Conservation (phyloP, 1,140 invertebrate genomes). For the Hypothenemus hampei region DNA sequence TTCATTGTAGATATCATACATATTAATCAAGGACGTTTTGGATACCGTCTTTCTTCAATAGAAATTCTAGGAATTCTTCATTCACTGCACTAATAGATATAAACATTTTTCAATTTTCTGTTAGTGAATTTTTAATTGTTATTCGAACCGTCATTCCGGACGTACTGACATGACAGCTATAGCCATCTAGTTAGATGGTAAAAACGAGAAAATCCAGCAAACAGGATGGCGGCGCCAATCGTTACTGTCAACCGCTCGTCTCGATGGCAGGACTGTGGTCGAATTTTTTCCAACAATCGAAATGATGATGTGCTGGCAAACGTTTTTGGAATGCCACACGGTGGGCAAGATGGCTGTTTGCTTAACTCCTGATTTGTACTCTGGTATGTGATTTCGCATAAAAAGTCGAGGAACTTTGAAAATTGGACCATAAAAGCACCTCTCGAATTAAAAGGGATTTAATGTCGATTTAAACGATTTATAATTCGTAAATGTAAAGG, state of each 20-base stretch:
- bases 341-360: not conserved
- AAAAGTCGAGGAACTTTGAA: not conserved
- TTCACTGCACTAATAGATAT: not conserved
- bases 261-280: not conserved
- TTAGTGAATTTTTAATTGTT: constrained; percentile 35
- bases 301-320: constrained; percentile 9
- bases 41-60: too few species aligned
- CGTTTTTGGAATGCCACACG: constrained; percentile 1
- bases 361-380: not conserved
- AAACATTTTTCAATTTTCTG: constrained; percentile 17
- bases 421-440: not conserved
- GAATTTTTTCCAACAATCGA: constrained; percentile 4
- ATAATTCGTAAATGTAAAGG: not conserved
- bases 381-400: not conserved
- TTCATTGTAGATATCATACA: not conserved
- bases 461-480: not conserved
- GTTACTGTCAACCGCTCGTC: constrained; percentile 30
- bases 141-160: constrained; percentile 29
- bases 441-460: not conserved
- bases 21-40: too few species aligned
- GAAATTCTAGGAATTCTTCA: not conserved
- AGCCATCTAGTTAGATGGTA: constrained; percentile 30
- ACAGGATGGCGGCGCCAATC: constrained; percentile 32
- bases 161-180: constrained; percentile 33
- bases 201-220: constrained; percentile 32